These are phyloP conservation scores for Bergia sp. DNA, from an alignment of 92 coral and sea anemone species.

Conservation along the genomic window DNA sequence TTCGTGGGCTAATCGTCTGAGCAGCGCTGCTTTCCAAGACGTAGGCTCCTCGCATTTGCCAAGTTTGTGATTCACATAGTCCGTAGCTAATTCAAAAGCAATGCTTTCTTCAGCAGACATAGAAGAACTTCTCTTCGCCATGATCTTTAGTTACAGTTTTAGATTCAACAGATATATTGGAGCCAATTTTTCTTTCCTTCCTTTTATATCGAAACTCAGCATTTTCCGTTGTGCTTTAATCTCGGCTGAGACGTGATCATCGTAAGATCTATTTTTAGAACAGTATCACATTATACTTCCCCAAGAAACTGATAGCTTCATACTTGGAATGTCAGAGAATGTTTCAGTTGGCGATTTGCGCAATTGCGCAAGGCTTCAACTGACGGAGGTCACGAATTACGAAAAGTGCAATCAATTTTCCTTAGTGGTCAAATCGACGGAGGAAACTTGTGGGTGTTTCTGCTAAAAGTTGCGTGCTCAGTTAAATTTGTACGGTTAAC, in stretches of 20 bases:
- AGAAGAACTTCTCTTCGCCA: neutral
- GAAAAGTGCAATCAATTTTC: no score
- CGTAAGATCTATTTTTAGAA: neutral
- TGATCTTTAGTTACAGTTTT: neutral
- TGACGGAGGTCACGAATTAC: no score
- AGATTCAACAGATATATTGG: neutral
- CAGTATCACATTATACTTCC: neutral
- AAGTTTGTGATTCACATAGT: conserved; percentile 71
- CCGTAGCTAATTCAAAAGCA: conserved; percentile 80
- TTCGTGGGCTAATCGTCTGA: conserved; percentile 70
- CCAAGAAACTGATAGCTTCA: no score
- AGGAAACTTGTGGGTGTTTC: no score
- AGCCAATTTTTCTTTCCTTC: neutral
- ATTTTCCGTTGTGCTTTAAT: neutral
- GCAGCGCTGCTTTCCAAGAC: conserved; percentile 62
- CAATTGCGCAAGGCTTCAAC: no score
- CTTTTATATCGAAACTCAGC: neutral
- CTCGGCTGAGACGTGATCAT: neutral
- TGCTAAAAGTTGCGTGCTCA: no score
- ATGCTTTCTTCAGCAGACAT: conserved; percentile 38
- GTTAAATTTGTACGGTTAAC: no score
- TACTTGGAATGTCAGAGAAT: no score
- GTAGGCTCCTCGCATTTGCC: conserved; percentile 52
- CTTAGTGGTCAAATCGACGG: no score
- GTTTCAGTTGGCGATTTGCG: no score